Evolutionary conservation across 2,113 vertebrate genomes (phyloP).

Genomic region (Neolamprologus ventralis): DNA sequence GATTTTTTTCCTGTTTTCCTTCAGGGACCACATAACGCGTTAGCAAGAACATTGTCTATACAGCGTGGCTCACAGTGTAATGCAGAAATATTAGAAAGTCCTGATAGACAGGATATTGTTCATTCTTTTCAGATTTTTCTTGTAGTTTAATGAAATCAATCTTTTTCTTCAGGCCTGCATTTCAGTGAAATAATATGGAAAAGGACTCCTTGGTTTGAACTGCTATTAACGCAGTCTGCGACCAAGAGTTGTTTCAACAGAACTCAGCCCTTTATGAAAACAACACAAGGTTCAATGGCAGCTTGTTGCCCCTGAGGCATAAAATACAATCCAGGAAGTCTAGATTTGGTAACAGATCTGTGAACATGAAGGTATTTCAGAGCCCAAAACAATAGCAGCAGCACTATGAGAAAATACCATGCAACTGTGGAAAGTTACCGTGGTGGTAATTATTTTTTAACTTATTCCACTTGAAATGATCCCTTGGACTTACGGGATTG

Average conservation of each 20-base stretch:
- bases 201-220: background rate
- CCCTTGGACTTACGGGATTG: background rate
- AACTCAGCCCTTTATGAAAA: background rate
- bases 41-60: background rate
- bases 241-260: background rate
- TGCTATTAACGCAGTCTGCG: background rate
- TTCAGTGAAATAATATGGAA: background rate
- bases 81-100: background rate
- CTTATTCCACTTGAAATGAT: background rate
- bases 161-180: background rate
- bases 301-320: background rate
- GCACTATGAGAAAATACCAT: background rate
- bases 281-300: background rate
- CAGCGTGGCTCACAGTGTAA: background rate
- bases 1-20: rapidly evolving
- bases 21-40: background rate
- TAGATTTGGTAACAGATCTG: background rate
- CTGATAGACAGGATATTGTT: background rate
- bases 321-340: background rate
- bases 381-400: background rate
- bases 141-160: background rate
- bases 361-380: background rate
- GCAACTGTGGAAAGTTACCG: background rate
- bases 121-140: background rate
- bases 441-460: background rate